Conservation (phyloP, 2,888 invertebrate species). For the Limnephilus lunatus region DNA sequence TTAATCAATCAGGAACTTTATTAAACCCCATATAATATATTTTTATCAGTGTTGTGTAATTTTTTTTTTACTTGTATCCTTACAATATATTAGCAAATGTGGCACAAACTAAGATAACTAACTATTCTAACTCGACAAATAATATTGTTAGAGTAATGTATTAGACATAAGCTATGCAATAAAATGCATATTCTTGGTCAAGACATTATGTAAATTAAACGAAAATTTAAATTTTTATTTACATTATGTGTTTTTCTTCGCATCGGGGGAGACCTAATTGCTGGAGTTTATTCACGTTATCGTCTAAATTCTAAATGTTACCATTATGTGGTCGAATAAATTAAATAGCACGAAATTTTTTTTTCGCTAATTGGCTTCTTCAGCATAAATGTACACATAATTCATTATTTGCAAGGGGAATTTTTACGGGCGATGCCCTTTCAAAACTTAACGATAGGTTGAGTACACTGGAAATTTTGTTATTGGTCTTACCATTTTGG, state of each 20-base stretch:
- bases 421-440: neutral
- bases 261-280: neutral
- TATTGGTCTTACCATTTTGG: neutral
- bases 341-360: neutral
- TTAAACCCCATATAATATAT: too few species aligned
- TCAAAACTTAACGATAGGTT: neutral
- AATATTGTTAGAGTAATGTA: neutral
- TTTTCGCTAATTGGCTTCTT: neutral
- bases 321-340: neutral
- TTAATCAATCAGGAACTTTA: too few species aligned
- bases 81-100: too few species aligned
- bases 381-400: neutral
- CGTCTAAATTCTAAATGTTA: neutral
- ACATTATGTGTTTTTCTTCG: neutral
- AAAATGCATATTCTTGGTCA: neutral
- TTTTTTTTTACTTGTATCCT: too few species aligned
- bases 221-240: too few species aligned
- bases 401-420: neutral
- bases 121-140: too few species aligned
- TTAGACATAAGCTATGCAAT: neutral
- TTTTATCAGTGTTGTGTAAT: too few species aligned
- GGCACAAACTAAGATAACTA: too few species aligned
- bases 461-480: neutral
- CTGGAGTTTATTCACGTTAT: neutral
- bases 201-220: neutral